phyloP scores from a whole-genome alignment of 1,140 invertebrate species.

The Bombus pyrosoma region DNA sequence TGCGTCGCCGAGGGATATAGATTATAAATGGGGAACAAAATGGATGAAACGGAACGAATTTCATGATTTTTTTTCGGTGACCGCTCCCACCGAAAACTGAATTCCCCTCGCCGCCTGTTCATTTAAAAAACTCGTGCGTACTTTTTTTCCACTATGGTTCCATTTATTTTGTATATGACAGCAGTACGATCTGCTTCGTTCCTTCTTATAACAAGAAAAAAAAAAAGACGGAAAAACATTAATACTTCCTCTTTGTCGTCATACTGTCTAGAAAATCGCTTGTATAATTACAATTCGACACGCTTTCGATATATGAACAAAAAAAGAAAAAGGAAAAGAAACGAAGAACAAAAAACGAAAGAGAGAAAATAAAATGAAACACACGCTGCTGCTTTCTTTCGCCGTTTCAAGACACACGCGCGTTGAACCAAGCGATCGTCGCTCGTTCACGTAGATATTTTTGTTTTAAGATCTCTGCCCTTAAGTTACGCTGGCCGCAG shows the following conservation, averaged over 20 bases:
- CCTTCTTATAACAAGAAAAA: conserved; percentile 29
- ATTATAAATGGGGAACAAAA: not conserved
- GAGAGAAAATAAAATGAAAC: conserved; percentile 15
- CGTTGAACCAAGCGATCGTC: conserved; percentile 15
- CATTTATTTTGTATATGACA: conserved; percentile 49
- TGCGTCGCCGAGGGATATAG: not conserved
- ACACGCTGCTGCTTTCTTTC: conserved; percentile 4
- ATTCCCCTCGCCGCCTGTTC: not conserved
- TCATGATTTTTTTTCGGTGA: conserved; percentile 15
- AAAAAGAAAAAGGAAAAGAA: not conserved
- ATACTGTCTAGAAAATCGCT: conserved; percentile 58
- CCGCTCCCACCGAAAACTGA: not conserved
- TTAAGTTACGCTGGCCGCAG: conserved; percentile 61
- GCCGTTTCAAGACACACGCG: conserved; percentile 13
- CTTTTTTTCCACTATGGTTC: conserved; percentile 33
- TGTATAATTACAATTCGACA: conserved; percentile 33
- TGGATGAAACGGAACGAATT: not conserved
- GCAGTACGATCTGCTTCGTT: conserved; percentile 35
- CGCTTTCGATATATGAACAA: conserved; percentile 18
- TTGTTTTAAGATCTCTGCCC: conserved; percentile 38
- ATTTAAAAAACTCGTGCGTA: not conserved
- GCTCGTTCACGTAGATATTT: not conserved
- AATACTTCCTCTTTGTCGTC: conserved; percentile 61
- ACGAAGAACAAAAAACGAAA: not conserved
- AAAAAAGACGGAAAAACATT: conserved; percentile 47